Evolutionary conservation across 2,888 invertebrate genomes (phyloP), one percentile per base, ranked within the genome.

Genomic region (Neoitamus cyanurus): DNA sequence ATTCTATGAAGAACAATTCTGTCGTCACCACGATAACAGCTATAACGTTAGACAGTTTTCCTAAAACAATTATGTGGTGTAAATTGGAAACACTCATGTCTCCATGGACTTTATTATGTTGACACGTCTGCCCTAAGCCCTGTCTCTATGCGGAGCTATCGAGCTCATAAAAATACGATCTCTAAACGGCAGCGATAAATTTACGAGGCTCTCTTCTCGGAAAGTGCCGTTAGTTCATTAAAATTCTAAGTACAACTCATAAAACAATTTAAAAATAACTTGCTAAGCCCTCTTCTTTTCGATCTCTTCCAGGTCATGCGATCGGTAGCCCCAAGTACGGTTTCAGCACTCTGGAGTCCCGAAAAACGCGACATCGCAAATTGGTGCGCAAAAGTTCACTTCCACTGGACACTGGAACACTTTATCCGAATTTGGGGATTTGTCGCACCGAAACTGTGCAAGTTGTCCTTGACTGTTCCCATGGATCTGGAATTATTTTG

Each of bases 291-390:
- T 20, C 72, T 83, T n/a, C 30, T 7, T 75, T 69, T 69, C 1
- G 37, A 75, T 84, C 13, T 30, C 1, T 75, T 77, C 42, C n/a
- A 84, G 84, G 84, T 11, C 77, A 58, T 6, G 15, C 84, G 20
- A 87, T 91, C 85, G 90, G 90, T 86, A 93, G 92, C 88, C 92
- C 93, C 69, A 93, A 92, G 88, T 92, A 92, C 86, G 93, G 92
- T 87, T 93, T 92, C 90, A 93, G 92, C 89, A 93, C 93, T 58
- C 89, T 93, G 87, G 93, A 92, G 88, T 93, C 92, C 48, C 91
- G 93, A 86, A 91, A 92, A 87, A 92, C 92, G 4, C 88, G 89
- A 15, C 91, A 90, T 86, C 90, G 90, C 15, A 90, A 92, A 82
- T 91, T 90, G 84, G 90, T 92, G 86, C 90, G 93, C 78, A 93